phyloP scores from a whole-genome alignment of 2,113 vertebrate species.

The Corythornis madagascariensis region DNA sequence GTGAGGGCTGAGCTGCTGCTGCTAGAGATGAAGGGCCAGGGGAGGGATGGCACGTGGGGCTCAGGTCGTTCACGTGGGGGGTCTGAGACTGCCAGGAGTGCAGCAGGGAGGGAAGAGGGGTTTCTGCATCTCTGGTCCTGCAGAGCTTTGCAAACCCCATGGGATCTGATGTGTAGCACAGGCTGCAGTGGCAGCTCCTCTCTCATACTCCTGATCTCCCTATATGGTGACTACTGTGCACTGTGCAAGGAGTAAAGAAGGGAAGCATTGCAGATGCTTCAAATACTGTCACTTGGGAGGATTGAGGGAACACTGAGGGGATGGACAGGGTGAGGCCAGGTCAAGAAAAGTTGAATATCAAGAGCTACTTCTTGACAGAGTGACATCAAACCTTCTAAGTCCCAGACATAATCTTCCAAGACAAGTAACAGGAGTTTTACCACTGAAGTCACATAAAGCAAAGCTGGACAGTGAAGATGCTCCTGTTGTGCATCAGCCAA shows the following conservation, averaged over 20 bases:
- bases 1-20: neutral
- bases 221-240: neutral
- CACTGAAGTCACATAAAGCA: fast-evolving
- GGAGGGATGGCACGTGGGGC: neutral
- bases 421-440: neutral
- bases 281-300: neutral
- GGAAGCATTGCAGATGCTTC: neutral
- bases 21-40: neutral
- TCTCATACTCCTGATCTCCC: neutral
- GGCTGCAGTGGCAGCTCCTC: neutral
- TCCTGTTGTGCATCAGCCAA: neutral
- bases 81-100: neutral
- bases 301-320: neutral
- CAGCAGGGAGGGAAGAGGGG: neutral
- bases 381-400: neutral
- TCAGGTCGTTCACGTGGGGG: fast-evolving
- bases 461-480: neutral
- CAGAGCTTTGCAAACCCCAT: neutral
- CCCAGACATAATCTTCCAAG: neutral
- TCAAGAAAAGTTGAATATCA: neutral
- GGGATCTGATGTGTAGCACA: neutral
- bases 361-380: neutral
- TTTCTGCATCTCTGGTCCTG: neutral
- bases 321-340: neutral
- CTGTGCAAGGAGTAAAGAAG: neutral